A percentile compares a stretch with the other conserved stretches of the same genome.
Conservation (phyloP, 2,113 vertebrate genomes). For the Vicugna pacos region DNA sequence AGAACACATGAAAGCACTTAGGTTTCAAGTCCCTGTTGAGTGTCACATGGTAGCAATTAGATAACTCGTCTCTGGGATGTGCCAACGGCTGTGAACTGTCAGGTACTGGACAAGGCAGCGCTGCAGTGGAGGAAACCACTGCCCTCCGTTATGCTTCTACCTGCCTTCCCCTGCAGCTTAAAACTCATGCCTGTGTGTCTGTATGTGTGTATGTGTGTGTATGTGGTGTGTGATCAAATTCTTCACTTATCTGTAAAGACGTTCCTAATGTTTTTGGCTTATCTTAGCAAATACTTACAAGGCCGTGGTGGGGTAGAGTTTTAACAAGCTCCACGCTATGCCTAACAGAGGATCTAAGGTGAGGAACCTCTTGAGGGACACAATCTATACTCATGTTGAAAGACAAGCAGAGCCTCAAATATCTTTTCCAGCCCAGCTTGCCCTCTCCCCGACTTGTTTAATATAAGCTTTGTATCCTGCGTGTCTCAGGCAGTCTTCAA, state of each 20-base stretch:
- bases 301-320: neutral
- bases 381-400: neutral
- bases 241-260: neutral
- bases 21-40: neutral
- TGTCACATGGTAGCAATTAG: slow-evolving; percentile 57
- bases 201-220: no score
- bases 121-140: neutral
- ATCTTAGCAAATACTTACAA: neutral
- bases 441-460: slow-evolving; percentile 49
- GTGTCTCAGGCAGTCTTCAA: neutral
- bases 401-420: neutral
- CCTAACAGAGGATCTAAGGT: neutral
- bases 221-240: neutral
- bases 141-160: neutral
- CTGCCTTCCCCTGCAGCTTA: neutral
- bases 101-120: neutral
- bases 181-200: neutral
- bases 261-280: slow-evolving; percentile 30
- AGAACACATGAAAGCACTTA: slow-evolving; percentile 38
- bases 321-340: slow-evolving; percentile 27
- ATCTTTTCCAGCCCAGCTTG: neutral
- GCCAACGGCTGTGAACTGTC: neutral
- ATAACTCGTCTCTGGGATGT: slow-evolving; percentile 1
- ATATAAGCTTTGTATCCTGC: slow-evolving; percentile 30
- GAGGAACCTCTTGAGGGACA: slow-evolving; percentile 17